phyloP scores from a whole-genome alignment of 37 sponge, comb jelly and placozoan genomes.

The Halisarca cf. caerulea region DNA sequence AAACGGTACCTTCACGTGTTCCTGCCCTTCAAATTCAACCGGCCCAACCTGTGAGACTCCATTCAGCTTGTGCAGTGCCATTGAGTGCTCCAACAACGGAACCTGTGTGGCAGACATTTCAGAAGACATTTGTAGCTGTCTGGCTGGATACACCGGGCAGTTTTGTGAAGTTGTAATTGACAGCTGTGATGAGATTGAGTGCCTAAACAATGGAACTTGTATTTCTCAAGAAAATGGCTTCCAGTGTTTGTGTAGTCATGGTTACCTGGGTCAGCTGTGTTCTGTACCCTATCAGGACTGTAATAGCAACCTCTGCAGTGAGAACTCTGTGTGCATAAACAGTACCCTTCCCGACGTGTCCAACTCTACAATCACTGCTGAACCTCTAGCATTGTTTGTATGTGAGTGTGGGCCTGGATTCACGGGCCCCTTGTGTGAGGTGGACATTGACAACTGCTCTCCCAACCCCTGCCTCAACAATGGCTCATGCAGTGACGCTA shows the following conservation, averaged over 20 bases:
- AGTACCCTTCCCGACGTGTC: too few relatives aligned
- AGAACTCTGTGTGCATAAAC: neutral
- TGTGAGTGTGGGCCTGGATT: neutral
- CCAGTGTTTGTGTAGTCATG: neutral
- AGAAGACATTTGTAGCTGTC: slow-evolving; percentile 22
- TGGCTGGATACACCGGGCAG: slow-evolving; percentile 18
- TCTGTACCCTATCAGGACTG: slow-evolving; percentile 32
- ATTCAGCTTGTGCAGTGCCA: neutral
- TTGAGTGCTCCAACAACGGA: slow-evolving; percentile 30
- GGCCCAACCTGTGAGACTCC: slow-evolving; percentile 14
- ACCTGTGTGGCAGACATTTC: neutral
- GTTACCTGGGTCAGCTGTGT: slow-evolving; percentile 10
- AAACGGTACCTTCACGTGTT: neutral
- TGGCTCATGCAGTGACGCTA: slow-evolving; percentile 15
- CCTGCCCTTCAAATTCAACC: slow-evolving; percentile 14
- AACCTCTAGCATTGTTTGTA: neutral
- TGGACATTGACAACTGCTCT: neutral
- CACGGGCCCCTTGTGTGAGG: neutral
- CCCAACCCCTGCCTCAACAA: slow-evolving; percentile 38
- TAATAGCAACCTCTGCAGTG: neutral
- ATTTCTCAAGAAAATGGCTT: neutral
- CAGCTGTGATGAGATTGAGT: neutral
- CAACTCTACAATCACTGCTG: too few relatives aligned
- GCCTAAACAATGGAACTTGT: slow-evolving; percentile 29
- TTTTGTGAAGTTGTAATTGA: slow-evolving; percentile 17